phyloP scores from a whole-genome alignment of 2,888 invertebrate genomes.

The Xanthia togata region DNA sequence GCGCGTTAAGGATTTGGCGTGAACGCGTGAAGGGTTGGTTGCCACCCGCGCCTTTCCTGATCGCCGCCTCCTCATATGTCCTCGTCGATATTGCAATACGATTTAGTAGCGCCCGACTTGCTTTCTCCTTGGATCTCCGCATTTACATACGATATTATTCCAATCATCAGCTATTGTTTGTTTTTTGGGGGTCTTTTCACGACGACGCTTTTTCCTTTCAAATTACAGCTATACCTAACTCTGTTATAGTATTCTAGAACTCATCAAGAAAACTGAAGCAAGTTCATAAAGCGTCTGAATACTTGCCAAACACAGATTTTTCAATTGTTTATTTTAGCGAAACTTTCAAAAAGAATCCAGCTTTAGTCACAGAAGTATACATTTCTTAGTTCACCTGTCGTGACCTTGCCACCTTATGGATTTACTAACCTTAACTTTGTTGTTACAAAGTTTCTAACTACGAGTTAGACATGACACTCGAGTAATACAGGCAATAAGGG shows the following conservation, averaged over 20 bases:
- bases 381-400: conserved; percentile 61
- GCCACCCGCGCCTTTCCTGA: conserved; percentile 70
- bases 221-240: conserved; percentile 9
- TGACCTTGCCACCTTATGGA: conserved; percentile 71
- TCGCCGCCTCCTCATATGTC: conserved; percentile 85
- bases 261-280: conserved; percentile 32
- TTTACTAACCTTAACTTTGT: conserved; percentile 70
- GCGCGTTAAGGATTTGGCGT: conserved; percentile 90
- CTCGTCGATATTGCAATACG: conserved; percentile 79
- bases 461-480: conserved; percentile 70
- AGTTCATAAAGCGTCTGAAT: conserved; percentile 52
- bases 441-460: conserved; percentile 69
- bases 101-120: conserved; percentile 73
- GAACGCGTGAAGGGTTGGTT: conserved; percentile 88
- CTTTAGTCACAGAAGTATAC: conserved; percentile 58
- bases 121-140: conserved; percentile 62
- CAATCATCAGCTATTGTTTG: conserved; percentile 65
- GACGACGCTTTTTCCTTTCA: conserved; percentile 17
- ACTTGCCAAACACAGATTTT: conserved; percentile 55
- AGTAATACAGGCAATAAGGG: conserved; percentile 66
- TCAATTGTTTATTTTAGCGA: conserved; percentile 45
- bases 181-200: conserved; percentile 44
- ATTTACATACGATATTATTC: conserved; percentile 66
- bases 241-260: conserved; percentile 13
- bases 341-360: conserved; percentile 57